Conservation (phyloP, 2,113 vertebrate species). For the Amphiprion percula region DNA sequence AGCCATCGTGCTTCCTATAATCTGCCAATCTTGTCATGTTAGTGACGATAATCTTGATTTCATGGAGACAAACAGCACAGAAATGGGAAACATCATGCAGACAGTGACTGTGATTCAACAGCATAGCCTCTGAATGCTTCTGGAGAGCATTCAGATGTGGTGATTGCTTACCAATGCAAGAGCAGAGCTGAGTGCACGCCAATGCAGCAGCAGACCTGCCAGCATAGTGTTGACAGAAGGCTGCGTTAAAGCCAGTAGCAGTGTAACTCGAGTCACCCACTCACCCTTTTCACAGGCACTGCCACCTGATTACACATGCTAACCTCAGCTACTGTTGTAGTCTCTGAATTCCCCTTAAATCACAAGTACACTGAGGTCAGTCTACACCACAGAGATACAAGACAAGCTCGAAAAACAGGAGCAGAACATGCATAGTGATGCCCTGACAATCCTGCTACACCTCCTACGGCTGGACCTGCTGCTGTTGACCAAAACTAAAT, state of each 20-base stretch:
- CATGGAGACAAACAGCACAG: background rate
- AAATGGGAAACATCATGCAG: background rate
- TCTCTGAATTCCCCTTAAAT: constrained; percentile 8
- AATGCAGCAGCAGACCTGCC: constrained; percentile 34
- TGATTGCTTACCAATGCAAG: constrained; percentile 33
- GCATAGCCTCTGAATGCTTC: constrained; percentile 35
- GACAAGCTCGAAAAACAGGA: background rate
- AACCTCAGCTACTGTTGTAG: constrained; percentile 16
- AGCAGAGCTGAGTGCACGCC: constrained; percentile 24
- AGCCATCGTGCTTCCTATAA: too few relatives aligned
- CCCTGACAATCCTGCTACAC: constrained; percentile 45
- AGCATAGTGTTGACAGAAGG: constrained; percentile 43
- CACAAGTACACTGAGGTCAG: background rate
- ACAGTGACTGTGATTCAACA: constrained; percentile 4
- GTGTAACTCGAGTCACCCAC: constrained; percentile 21
- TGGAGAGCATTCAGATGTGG: constrained; percentile 35
- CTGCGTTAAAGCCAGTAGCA: constrained; percentile 2
- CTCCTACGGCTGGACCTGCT: constrained; percentile 46
- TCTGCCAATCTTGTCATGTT: too few relatives aligned
- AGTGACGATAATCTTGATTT: background rate
- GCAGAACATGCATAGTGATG: constrained; percentile 2
- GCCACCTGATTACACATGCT: constrained; percentile 8
- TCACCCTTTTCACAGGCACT: background rate
- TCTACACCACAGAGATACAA: background rate
- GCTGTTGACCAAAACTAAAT: constrained; percentile 52